phyloP scores from a whole-genome alignment of 2,113 vertebrate species.

The Pterophyllum scalare region DNA sequence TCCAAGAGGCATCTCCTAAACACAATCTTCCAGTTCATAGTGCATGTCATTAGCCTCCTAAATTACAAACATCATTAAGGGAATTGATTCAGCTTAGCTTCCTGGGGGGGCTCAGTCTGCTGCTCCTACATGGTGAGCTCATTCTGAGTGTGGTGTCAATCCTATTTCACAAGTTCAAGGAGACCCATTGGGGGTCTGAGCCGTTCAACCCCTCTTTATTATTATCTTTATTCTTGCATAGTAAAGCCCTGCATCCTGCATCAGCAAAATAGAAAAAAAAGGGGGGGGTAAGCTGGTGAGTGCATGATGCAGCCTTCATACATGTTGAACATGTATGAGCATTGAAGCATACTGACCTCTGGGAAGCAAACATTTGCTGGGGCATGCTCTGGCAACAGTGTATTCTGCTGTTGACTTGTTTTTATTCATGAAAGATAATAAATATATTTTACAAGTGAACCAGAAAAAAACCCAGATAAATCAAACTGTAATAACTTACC shows the following conservation, averaged over 20 bases:
- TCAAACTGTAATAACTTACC: background rate
- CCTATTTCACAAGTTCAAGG: slow-evolving; percentile 73
- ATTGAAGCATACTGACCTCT: slow-evolving; percentile 52
- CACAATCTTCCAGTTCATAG: slow-evolving; percentile 76
- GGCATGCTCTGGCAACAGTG: background rate
- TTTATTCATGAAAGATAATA: background rate
- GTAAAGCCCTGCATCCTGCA: slow-evolving; percentile 53
- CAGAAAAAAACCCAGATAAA: background rate
- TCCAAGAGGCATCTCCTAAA: slow-evolving; percentile 60
- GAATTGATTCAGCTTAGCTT: slow-evolving; percentile 78
- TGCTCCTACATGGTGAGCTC: slow-evolving; percentile 47
- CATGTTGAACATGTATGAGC: slow-evolving; percentile 20
- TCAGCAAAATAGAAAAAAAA: slow-evolving; percentile 32
- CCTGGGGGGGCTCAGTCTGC: slow-evolving; percentile 66
- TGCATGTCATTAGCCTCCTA: slow-evolving; percentile 80
- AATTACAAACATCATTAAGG: slow-evolving; percentile 82
- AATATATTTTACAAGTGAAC: background rate
- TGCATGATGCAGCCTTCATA: background rate
- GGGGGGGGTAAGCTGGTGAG: background rate
- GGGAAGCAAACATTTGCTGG: slow-evolving; percentile 6
- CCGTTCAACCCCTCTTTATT: slow-evolving; percentile 51
- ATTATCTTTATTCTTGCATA: slow-evolving; percentile 40
- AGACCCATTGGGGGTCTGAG: slow-evolving; percentile 51
- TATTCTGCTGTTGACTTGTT: background rate
- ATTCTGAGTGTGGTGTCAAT: slow-evolving; percentile 69